These are phyloP conservation scores for Crossocerus cetratus DNA, from an alignment of 2,888 invertebrate genomes.

Conservation along the genomic window DNA sequence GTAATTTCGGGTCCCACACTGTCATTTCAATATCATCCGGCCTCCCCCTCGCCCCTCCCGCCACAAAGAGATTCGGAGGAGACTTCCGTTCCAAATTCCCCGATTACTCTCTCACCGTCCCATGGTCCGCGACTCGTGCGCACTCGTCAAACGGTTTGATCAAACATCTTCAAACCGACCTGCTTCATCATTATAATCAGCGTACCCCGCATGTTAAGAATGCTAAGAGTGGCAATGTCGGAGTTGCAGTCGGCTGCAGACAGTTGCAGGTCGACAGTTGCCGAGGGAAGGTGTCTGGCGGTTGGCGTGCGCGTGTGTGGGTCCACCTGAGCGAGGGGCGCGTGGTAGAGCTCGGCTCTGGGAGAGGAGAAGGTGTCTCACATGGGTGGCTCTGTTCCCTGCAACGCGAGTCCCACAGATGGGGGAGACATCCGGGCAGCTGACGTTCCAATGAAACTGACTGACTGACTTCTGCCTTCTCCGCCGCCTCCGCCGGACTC, in stretches of 20 bases:
- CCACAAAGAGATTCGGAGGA: not conserved
- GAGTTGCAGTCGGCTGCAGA: not conserved
- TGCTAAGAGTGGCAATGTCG: too few relatives aligned
- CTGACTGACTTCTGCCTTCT: slow-evolving; percentile 70
- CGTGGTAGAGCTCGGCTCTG: too few relatives aligned
- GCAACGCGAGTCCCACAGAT: slow-evolving; percentile 75
- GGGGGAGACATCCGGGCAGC: slow-evolving; percentile 78
- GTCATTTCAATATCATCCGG: slow-evolving; percentile 8
- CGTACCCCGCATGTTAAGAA: too few relatives aligned
- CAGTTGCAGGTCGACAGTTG: not conserved
- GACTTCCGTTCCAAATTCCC: not conserved
- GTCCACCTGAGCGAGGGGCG: slow-evolving; percentile 69
- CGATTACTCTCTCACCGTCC: too few relatives aligned
- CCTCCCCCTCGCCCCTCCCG: not conserved
- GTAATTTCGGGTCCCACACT: slow-evolving; percentile 6
- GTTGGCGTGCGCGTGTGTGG: slow-evolving; percentile 54
- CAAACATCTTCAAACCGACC: not conserved
- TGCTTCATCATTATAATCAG: slow-evolving; percentile 31
- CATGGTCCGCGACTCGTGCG: too few relatives aligned
- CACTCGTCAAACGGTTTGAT: too few relatives aligned
- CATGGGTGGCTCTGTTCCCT: slow-evolving; percentile 76
- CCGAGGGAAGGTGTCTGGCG: not conserved
- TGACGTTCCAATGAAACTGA: slow-evolving; percentile 76
- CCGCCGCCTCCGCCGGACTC: slow-evolving; percentile 56
- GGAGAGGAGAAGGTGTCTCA: slow-evolving; percentile 75